Evolutionary conservation across 1,140 invertebrate genomes (phyloP).

Genomic region (Trinorchestia longiramus): DNA sequence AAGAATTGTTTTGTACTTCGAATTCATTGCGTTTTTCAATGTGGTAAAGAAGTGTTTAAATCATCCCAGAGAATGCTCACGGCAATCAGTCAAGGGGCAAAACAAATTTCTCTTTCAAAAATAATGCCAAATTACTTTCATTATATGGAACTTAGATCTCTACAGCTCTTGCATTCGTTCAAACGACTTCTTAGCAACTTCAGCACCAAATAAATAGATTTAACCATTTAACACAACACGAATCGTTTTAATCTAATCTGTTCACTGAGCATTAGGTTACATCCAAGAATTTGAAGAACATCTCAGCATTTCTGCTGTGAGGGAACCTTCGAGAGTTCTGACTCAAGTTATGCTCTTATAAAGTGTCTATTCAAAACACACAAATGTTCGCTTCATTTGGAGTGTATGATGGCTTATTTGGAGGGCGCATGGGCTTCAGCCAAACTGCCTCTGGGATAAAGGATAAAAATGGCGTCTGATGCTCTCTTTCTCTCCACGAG

Average conservation of each 20-base stretch:
- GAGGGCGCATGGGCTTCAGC: conserved; percentile 4
- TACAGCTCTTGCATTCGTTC: too few species aligned
- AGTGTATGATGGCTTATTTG: background rate
- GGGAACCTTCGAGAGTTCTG: background rate
- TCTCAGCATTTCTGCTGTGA: background rate
- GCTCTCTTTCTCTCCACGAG: conserved; percentile 15
- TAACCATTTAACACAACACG: background rate
- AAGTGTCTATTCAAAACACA: conserved; percentile 27
- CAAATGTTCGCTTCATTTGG: conserved; percentile 11
- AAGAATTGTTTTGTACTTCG: too few species aligned
- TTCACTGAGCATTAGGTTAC: background rate
- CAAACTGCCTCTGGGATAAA: conserved; percentile 21
- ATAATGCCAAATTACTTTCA: too few species aligned
- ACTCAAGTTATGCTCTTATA: background rate
- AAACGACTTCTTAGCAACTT: too few species aligned
- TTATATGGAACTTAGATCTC: too few species aligned
- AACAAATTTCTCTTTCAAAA: too few species aligned
- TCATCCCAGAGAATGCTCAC: too few species aligned
- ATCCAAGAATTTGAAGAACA: background rate
- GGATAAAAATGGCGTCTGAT: conserved; percentile 16
- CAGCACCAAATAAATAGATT: too few species aligned
- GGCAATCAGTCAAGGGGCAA: too few species aligned
- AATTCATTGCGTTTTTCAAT: too few species aligned
- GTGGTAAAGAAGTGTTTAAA: too few species aligned
- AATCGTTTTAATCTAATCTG: background rate